Evolutionary conservation across 2,113 vertebrate genomes (phyloP).

Genomic region (Clarias gariepinus): DNA sequence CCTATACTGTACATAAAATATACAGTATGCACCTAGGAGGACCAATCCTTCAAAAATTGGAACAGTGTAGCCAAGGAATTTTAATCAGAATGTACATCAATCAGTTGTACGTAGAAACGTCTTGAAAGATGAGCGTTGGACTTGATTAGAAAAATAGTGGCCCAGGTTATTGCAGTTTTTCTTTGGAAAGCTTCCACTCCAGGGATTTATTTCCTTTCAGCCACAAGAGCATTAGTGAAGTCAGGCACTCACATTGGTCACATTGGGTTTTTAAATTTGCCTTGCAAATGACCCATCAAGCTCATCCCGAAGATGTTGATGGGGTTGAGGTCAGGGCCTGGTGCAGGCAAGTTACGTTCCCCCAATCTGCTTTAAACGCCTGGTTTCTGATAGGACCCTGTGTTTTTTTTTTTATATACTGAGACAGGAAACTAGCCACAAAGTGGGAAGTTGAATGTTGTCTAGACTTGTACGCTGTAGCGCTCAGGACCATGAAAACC

Average conservation of each 20-base stretch:
- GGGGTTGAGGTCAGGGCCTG: constrained; percentile 17
- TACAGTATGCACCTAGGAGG: neutral
- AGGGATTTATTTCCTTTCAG: neutral
- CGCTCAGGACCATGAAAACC: neutral
- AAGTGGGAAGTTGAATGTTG: neutral
- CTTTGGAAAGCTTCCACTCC: neutral
- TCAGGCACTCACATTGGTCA: neutral
- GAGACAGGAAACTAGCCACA: neutral
- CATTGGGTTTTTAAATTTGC: constrained; percentile 2
- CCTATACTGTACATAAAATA: neutral
- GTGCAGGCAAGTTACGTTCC: neutral
- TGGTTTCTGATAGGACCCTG: neutral
- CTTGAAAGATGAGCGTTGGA: neutral
- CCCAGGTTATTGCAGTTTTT: neutral
- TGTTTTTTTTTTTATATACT: neutral
- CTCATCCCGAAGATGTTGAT: neutral
- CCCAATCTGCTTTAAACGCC: neutral
- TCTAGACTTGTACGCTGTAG: neutral
- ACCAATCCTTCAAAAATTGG: neutral
- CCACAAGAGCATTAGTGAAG: constrained; percentile 19
- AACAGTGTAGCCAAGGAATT: neutral
- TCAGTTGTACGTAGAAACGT: neutral
- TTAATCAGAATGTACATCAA: neutral
- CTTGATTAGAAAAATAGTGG: neutral
- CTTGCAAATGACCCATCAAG: constrained; percentile 19